A percentile compares a stretch with the other conserved stretches of the same genome.
These are phyloP conservation scores for Bubalus kerabau DNA, from an alignment of 2,113 vertebrate species.

Conservation along the genomic window DNA sequence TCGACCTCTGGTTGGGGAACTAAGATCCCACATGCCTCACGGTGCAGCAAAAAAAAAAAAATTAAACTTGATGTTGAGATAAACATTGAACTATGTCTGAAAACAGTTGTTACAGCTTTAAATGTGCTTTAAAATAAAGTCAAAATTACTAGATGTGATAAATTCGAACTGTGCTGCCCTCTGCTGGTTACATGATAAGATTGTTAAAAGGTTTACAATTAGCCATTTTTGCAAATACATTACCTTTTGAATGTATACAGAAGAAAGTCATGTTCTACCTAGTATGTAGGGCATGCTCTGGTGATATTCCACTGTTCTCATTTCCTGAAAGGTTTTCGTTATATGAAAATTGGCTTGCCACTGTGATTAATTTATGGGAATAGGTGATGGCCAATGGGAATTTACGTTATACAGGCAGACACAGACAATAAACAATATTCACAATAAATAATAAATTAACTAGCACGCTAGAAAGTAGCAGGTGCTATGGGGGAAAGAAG, in stretches of 20 bases:
- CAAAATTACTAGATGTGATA: fast-evolving
- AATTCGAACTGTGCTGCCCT: slow-evolving; percentile 10
- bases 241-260: not conserved
- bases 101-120: not conserved
- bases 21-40: not conserved
- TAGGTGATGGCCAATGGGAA: not conserved
- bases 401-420: too few species aligned
- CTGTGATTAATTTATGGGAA: not conserved
- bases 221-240: not conserved
- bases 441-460: too few species aligned
- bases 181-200: slow-evolving; percentile 6
- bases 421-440: not conserved
- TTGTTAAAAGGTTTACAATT: not conserved
- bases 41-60: not conserved
- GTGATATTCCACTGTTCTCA: fast-evolving
- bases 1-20: not conserved
- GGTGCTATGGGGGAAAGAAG: not conserved
- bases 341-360: not conserved
- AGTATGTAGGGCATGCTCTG: fast-evolving
- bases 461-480: fast-evolving
- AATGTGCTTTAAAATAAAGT: not conserved
- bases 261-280: not conserved
- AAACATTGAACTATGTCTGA: too few species aligned
- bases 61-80: not conserved
- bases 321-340: not conserved